These are phyloP conservation scores for Turdus rufiventris DNA, from an alignment of 2,113 vertebrate species.

Conservation along the genomic window DNA sequence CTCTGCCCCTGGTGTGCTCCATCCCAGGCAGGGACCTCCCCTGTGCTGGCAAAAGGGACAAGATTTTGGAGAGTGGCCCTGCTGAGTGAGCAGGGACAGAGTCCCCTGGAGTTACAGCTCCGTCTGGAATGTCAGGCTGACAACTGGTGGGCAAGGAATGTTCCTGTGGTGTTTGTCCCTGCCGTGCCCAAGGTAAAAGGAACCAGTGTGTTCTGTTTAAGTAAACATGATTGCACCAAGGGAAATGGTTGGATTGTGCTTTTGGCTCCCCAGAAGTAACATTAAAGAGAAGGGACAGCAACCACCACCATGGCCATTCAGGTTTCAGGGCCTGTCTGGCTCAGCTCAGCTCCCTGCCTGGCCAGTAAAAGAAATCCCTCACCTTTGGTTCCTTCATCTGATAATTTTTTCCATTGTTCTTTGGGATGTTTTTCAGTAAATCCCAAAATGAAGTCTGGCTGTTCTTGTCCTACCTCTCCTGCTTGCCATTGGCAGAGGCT, in stretches of 20 bases:
- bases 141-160: background rate
- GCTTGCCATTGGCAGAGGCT: background rate
- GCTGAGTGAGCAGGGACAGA: background rate
- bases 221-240: background rate
- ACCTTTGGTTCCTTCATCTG: background rate
- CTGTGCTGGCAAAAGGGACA: background rate
- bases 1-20: rapidly evolving
- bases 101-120: background rate
- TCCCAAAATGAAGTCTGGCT: too few relatives aligned
- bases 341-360: background rate
- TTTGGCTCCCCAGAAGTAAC: background rate
- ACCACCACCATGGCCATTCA: rapidly evolving
- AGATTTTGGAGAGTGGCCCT: background rate
- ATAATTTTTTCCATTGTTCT: background rate
- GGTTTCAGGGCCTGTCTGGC: rapidly evolving
- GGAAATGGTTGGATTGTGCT: background rate
- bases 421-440: background rate
- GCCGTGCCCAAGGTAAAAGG: background rate
- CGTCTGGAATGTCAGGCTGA: background rate
- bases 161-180: background rate
- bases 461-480: background rate
- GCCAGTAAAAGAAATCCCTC: background rate
- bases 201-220: background rate
- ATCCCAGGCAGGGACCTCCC: background rate
- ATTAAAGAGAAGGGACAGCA: background rate